Evolutionary conservation across 2,888 invertebrate species (phyloP).

Genomic region (Callyntrura guangdongensis): DNA sequence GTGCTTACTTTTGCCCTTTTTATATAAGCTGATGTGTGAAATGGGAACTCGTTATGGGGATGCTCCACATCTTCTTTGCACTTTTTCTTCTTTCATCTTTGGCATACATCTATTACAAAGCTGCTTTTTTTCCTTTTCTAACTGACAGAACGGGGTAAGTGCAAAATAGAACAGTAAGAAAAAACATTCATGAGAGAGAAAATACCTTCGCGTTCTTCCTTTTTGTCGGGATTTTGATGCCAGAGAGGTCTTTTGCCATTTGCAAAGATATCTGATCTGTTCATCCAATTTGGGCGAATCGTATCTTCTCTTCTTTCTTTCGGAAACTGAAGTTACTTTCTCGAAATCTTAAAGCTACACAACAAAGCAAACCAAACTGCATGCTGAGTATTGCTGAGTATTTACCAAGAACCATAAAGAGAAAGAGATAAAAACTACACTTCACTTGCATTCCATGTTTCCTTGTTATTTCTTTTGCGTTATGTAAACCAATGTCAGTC

Average conservation of each 20-base stretch:
- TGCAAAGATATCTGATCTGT: constrained; percentile 29
- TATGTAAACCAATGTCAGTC: too few relatives aligned
- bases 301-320: not conserved
- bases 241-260: constrained; percentile 43
- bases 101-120: constrained; percentile 25
- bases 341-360: too few relatives aligned
- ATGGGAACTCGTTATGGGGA: constrained; percentile 42
- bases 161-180: constrained; percentile 35
- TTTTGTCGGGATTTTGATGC: constrained; percentile 7
- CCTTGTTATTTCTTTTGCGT: too few relatives aligned
- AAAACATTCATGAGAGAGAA: constrained; percentile 13
- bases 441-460: too few relatives aligned
- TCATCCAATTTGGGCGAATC: not conserved
- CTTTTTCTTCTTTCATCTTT: constrained; percentile 3
- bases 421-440: too few relatives aligned
- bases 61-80: constrained; percentile 45
- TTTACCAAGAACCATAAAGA: too few relatives aligned
- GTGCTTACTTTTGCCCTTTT: constrained; percentile 48
- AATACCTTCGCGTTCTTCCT: not conserved
- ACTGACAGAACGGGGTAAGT: constrained; percentile 51
- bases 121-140: constrained; percentile 30
- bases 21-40: constrained; percentile 37
- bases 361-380: too few relatives aligned
- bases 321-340: too few relatives aligned
- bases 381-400: too few relatives aligned